Evolutionary conservation across 2,797 vertebrate species (phyloP).

Genomic region (Tokudaia muenninki): DNA sequence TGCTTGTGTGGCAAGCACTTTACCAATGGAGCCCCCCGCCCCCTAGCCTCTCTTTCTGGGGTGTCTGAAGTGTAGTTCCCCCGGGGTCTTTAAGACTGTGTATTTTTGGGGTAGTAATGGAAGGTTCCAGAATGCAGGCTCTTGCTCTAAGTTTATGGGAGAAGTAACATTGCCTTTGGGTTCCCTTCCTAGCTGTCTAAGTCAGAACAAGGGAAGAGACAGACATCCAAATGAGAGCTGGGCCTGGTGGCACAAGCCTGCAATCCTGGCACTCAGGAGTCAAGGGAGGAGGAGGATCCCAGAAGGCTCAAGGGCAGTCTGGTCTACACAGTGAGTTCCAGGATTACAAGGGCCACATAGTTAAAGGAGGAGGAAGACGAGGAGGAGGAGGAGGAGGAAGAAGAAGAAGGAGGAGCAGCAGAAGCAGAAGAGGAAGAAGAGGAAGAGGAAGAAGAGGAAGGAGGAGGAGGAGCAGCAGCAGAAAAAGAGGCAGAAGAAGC

Average conservation of each 20-base stretch:
- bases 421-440: neutral
- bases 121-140: neutral
- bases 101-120: neutral
- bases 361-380: neutral
- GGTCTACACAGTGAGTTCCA: neutral
- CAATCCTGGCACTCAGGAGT: neutral
- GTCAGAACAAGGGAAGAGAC: constrained; percentile 1
- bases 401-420: neutral
- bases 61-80: neutral
- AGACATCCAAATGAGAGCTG: constrained; percentile 33
- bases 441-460: too few species aligned
- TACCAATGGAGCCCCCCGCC: neutral
- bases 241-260: neutral
- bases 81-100: neutral
- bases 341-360: neutral
- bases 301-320: neutral
- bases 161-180: neutral
- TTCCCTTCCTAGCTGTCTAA: constrained; percentile 1
- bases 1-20: neutral
- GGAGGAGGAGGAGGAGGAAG: neutral
- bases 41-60: neutral
- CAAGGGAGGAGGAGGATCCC: neutral
- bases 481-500: neutral
- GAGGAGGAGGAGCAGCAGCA: too few species aligned
- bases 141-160: neutral